Evolutionary conservation across 2,113 vertebrate genomes (phyloP).

Genomic region (Dunckerocampus dactyliophorus): DNA sequence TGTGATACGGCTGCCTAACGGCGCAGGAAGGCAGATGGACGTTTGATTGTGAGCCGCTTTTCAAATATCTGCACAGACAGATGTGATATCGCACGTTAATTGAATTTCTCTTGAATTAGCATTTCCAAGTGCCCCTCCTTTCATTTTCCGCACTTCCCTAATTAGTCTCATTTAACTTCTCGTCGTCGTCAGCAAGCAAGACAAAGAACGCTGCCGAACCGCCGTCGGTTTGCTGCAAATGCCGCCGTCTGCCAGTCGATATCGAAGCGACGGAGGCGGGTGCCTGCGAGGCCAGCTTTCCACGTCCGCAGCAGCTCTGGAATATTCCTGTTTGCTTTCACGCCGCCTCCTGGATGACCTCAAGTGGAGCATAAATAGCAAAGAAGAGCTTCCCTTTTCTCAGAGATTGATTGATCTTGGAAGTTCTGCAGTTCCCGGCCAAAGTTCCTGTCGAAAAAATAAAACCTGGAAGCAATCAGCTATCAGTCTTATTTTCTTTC

Average conservation of each 20-base stretch:
- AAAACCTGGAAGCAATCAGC: conserved; percentile 63
- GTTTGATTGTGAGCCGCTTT: conserved; percentile 47
- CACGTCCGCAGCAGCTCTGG: background rate
- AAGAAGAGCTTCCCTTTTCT: conserved; percentile 15
- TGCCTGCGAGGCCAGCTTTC: background rate
- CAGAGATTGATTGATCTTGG: conserved; percentile 34
- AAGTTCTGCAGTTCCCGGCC: conserved; percentile 33
- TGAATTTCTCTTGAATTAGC: conserved; percentile 73
- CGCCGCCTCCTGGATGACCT: conserved; percentile 41
- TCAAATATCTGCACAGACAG: conserved; percentile 44
- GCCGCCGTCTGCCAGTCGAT: conserved; percentile 21
- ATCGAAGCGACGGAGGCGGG: conserved; percentile 17
- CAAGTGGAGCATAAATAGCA: conserved; percentile 1
- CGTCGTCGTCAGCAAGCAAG: conserved; percentile 37
- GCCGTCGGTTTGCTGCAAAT: conserved; percentile 12
- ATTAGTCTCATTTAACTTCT: conserved; percentile 60
- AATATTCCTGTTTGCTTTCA: background rate
- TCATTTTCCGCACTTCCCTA: conserved; percentile 62
- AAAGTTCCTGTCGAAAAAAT: conserved; percentile 56
- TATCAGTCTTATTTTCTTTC: conserved; percentile 36
- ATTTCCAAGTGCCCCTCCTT: conserved; percentile 70
- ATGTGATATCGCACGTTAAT: conserved; percentile 61
- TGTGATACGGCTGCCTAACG: conserved; percentile 73
- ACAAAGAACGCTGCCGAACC: conserved; percentile 51
- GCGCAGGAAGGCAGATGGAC: conserved; percentile 63